These are phyloP conservation scores for Zaprionus taronus DNA, from an alignment of 1,140 invertebrate species.

Conservation along the genomic window DNA sequence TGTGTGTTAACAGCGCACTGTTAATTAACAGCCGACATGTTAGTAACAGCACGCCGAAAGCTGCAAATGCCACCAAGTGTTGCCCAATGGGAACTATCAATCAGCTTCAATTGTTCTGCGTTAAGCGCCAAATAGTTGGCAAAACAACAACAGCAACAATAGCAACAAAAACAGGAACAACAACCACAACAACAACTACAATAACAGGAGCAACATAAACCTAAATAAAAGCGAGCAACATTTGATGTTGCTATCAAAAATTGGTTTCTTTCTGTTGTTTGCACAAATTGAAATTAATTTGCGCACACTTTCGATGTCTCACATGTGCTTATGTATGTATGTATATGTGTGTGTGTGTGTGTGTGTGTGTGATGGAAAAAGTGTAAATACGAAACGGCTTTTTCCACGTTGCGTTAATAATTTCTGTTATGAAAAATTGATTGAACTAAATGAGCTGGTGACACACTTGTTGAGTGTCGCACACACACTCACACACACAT, in stretches of 20 bases:
- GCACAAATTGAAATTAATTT: constrained; percentile 80
- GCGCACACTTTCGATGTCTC: constrained; percentile 78
- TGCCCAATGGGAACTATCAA: constrained; percentile 52
- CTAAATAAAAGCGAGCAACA: constrained; percentile 45
- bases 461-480: constrained; percentile 77
- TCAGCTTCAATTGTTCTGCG: constrained; percentile 77
- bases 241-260: constrained; percentile 56
- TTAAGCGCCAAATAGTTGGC: constrained; percentile 76
- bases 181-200: constrained; percentile 39
- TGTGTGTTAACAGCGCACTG: constrained; percentile 13
- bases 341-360: not conserved
- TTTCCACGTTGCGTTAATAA: constrained; percentile 72
- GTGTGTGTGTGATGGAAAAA: constrained; percentile 27
- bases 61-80: constrained; percentile 10
- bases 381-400: constrained; percentile 50
- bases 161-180: constrained; percentile 56
- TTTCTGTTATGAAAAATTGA: constrained; percentile 81
- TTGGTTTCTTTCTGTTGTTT: constrained; percentile 46
- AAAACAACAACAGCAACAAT: constrained; percentile 47
- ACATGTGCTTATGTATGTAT: constrained; percentile 3
- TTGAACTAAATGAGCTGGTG: constrained; percentile 82
- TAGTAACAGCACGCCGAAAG: not conserved
- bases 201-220: constrained; percentile 57
- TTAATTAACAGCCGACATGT: not conserved
- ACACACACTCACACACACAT: constrained; percentile 22